Percentiles rank a stretch among this genome's conserved stretches.
phyloP scores from a whole-genome alignment of 2,888 invertebrate species.

The Drosophila austrosaltans region DNA sequence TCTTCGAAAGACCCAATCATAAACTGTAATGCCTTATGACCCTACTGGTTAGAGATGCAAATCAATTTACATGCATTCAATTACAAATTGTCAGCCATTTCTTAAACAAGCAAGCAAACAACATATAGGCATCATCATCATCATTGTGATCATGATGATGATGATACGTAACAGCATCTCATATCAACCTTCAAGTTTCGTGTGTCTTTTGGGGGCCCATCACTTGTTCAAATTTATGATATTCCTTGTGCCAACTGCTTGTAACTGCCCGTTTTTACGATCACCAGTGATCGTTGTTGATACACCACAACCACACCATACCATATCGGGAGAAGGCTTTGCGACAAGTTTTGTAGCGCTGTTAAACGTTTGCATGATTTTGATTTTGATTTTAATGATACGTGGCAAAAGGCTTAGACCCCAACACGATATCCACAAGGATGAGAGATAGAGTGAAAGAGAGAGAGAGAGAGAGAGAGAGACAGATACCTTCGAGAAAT shows the following conservation, averaged over 20 bases:
- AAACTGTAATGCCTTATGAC: constrained; percentile 58
- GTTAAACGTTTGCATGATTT: constrained; percentile 79
- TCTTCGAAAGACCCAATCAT: constrained; percentile 35
- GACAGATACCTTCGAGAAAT: constrained; percentile 46
- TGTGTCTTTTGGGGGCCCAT: constrained; percentile 45
- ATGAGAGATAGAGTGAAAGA: constrained; percentile 1
- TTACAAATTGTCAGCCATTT: constrained; percentile 75
- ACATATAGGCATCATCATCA: background rate
- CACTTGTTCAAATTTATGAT: constrained; percentile 63
- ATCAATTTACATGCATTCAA: constrained; percentile 80
- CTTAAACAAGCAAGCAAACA: constrained; percentile 18
- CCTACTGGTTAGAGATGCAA: constrained; percentile 46
- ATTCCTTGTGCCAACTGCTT: constrained; percentile 65
- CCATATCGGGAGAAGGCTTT: background rate
- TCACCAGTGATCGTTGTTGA: constrained; percentile 23
- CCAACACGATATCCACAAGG: background rate
- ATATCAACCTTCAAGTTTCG: constrained; percentile 6
- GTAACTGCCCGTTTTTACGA: constrained; percentile 76
- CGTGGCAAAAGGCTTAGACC: constrained; percentile 24
- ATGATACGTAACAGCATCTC: background rate
- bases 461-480: constrained; percentile 11
- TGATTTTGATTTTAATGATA: constrained; percentile 65
- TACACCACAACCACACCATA: constrained; percentile 2
- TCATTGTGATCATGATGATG: background rate
- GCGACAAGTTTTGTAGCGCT: constrained; percentile 76